Base-by-base conservation (phyloP, 2,113 vertebrate genomes). In the Peromyscus leucopus region DNA sequence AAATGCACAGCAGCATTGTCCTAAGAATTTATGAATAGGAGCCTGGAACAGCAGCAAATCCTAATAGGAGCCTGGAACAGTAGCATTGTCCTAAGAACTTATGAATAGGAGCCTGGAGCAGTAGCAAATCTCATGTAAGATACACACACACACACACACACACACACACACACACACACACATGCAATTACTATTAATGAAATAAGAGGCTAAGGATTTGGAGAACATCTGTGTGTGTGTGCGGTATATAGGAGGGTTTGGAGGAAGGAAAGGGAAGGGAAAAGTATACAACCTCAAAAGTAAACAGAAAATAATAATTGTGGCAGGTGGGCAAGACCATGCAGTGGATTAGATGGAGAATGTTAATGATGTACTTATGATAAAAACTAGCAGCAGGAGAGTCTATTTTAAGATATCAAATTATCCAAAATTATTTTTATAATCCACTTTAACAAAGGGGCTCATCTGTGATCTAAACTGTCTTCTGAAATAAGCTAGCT, bases 401-500 rank as follows among this genome's bases (percentile, higher is more conserved):
- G 5, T 51, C 17, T 82, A 63, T 92, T 95, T 33, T 22, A 80
- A n/a, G 11, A 82, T 71, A 92, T 51, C 3, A 51, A 83, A 21
- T 87, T 48, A 82, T 22, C 21, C 69, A 93, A 85, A 92, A 95
- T 69, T 80, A 63, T 42, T 89, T 92, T 65, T 36, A 63, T 55
- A 84, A 33, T 93, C 7, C 16, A 91, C 26, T 95, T 93, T 92
- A 33, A 55, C n/a, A 61, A 61, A 79, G 82, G 46, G 61, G 12
- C 24, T 93, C 36, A 94, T 91, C 22, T 90, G 8, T 92, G 16
- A 39, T 89, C 82, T 96, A n/a, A 87, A 92, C 51, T 42, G 7
- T 46, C 57, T 89, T 24, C 19, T 63, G 36, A 72, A 95, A 19
- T 48, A 33, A 89, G 26, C 2, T 72, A 22, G 15, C 24, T 90